phyloP scores from a whole-genome alignment of 2,113 vertebrate species.

The Charadrius vociferus region DNA sequence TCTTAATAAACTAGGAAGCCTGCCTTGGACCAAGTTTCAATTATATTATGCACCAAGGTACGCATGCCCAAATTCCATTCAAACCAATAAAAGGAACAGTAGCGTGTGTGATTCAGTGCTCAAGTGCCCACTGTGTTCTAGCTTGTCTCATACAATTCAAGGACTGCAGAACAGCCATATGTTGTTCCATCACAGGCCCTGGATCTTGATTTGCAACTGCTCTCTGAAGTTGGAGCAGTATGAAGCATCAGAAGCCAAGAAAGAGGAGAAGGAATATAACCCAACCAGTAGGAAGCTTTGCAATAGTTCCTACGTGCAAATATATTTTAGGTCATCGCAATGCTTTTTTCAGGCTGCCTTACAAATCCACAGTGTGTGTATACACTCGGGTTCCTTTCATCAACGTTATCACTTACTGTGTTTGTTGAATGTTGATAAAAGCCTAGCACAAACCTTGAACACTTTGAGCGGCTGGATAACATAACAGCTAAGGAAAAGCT shows the following conservation, averaged over 20 bases:
- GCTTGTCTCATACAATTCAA: neutral
- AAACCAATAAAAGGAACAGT: neutral
- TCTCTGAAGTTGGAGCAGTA: neutral
- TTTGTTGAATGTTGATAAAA: neutral
- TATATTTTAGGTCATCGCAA: neutral
- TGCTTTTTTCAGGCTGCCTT: neutral
- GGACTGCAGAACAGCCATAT: neutral
- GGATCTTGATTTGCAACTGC: neutral
- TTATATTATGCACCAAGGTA: neutral
- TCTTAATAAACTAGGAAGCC: neutral
- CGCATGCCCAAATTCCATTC: neutral
- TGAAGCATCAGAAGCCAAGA: neutral
- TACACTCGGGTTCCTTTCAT: neutral
- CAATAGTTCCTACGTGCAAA: neutral
- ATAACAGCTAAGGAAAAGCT: neutral
- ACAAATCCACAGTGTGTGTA: neutral
- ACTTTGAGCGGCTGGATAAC: neutral
- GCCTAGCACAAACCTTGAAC: neutral
- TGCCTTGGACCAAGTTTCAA: neutral
- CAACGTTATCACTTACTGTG: neutral
- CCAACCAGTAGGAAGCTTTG: neutral
- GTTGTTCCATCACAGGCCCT: neutral
- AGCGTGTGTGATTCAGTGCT: accelerated
- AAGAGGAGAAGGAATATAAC: neutral
- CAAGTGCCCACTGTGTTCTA: neutral